A percentile compares a stretch with the other conserved stretches of the same genome.
These are phyloP conservation scores for Pachypsylla venusta DNA, from an alignment of 1,140 invertebrate species.

Conservation along the genomic window DNA sequence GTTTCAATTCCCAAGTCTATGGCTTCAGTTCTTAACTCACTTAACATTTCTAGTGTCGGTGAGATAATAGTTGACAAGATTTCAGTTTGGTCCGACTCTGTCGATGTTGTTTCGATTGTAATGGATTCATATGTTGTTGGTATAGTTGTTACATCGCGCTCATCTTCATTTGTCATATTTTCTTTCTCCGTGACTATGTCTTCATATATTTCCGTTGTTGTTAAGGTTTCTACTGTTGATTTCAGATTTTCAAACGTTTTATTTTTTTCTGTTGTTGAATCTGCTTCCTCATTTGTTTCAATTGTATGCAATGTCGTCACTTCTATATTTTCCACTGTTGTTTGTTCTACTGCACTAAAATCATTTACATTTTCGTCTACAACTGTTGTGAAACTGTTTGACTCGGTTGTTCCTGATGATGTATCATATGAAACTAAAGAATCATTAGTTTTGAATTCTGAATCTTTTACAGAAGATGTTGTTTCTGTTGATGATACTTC, in stretches of 20 bases:
- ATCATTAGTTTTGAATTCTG: not conserved
- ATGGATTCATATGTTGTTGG: conserved; percentile 16
- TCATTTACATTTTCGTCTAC: conserved; percentile 8
- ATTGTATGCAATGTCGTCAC: not conserved
- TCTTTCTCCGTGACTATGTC: not conserved
- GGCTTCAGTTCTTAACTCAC: conserved; percentile 12
- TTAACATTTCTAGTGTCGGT: conserved; percentile 14
- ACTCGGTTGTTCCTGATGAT: not conserved
- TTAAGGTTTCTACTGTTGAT: conserved; percentile 8
- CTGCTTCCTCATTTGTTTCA: not conserved
- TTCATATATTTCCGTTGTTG: not conserved
- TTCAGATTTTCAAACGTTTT: not conserved
- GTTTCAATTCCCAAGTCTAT: conserved; percentile 13
- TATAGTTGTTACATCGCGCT: conserved; percentile 8
- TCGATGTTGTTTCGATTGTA: not conserved
- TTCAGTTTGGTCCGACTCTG: conserved; percentile 7
- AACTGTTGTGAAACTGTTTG: not conserved
- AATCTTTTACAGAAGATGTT: not conserved
- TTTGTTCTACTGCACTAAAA: not conserved
- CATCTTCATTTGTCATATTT: not conserved
- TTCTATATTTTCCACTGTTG: not conserved
- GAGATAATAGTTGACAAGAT: conserved; percentile 21
- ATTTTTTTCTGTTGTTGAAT: not conserved
- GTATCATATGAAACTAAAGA: not conserved
- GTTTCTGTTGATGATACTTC: not conserved